Percentiles rank a stretch among this genome's conserved stretches.
phyloP scores from a whole-genome alignment of 2,797 vertebrate genomes.

The Setipinna tenuifilis region DNA sequence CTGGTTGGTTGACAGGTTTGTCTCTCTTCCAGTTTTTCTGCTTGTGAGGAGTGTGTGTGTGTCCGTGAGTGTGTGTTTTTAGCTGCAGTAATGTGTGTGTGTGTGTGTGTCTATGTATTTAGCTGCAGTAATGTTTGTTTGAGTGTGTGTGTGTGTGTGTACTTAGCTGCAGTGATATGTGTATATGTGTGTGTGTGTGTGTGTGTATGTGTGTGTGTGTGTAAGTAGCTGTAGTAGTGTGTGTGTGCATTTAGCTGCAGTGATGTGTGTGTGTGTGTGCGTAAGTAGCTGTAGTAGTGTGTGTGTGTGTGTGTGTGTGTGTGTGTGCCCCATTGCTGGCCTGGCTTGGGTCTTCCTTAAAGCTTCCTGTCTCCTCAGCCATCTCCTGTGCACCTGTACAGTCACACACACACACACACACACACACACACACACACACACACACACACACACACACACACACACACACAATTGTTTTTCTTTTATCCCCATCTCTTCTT shows the following conservation, averaged over 20 bases:
- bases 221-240: background rate
- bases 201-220: slow-evolving; percentile 26
- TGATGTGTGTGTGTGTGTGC: too few species aligned
- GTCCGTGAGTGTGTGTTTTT: slow-evolving; percentile 26
- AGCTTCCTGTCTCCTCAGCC: background rate
- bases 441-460: slow-evolving; percentile 19
- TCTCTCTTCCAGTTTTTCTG: too few species aligned
- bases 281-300: background rate
- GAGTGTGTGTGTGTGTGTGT: slow-evolving; percentile 9
- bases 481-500: too few species aligned
- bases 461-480: background rate
- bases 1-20: too few species aligned
- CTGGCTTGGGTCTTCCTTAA: too few species aligned
- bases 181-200: slow-evolving; percentile 30
- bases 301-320: background rate
- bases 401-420: slow-evolving; percentile 17
- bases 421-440: slow-evolving; percentile 10
- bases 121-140: background rate
- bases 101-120: slow-evolving; percentile 9
- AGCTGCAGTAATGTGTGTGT: too few species aligned
- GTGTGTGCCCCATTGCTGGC: background rate
- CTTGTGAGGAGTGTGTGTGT: slow-evolving; percentile 1
- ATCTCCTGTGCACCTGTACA: too few species aligned
- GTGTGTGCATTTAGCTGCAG: background rate
- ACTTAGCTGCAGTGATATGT: too few species aligned